Evolutionary conservation across 2,797 vertebrate genomes (phyloP).

Genomic region (Chaenodraco wilsoni): DNA sequence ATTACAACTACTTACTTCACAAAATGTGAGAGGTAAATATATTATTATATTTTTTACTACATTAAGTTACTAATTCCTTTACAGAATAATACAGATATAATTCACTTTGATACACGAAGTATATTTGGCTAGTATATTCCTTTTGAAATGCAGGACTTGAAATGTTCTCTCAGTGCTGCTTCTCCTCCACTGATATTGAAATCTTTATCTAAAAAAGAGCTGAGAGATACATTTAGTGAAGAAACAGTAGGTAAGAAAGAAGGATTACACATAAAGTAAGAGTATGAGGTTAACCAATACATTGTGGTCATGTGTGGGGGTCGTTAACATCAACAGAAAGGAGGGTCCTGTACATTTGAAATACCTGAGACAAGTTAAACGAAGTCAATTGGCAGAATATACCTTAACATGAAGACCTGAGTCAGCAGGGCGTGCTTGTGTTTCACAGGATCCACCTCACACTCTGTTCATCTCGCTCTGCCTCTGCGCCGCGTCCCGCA

Average conservation of each 20-base stretch:
- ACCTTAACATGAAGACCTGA: constrained; percentile 27
- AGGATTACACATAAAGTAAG: background rate
- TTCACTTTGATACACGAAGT: background rate
- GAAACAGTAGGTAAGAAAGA: background rate
- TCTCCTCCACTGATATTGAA: background rate
- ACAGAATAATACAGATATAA: background rate
- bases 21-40: background rate
- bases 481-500: constrained; percentile 2
- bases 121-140: background rate
- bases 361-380: background rate
- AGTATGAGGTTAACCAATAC: background rate
- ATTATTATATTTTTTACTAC: background rate
- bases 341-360: background rate
- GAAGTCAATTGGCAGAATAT: constrained; percentile 4
- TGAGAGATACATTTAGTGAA: too few relatives aligned
- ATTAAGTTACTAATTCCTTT: constrained; percentile 1
- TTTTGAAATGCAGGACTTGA: background rate
- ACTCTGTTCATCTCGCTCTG: background rate
- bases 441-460: constrained; percentile 16
- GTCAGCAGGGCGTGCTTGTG: constrained; percentile 40
- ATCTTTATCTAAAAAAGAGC: too few relatives aligned
- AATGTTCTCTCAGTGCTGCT: background rate
- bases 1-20: background rate
- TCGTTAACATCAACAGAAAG: background rate
- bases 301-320: too few relatives aligned